Evolutionary conservation across 2,888 invertebrate species (phyloP), one percentile per base, ranked within the genome.

Genomic region (Agriotes lineatus): DNA sequence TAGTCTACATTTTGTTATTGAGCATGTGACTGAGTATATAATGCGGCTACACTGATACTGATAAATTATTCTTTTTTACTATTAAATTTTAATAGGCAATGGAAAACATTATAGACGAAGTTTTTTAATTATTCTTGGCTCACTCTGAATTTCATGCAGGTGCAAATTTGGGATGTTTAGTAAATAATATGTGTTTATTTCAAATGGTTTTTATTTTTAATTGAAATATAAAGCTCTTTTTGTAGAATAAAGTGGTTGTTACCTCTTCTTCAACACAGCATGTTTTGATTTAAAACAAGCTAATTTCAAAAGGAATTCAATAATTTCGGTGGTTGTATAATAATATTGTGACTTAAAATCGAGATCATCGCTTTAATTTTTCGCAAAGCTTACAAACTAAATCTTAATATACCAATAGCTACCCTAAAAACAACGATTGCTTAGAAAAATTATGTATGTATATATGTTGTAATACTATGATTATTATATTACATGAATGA

Each of bases 361-460:
- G 66, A 70, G 66, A 70, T 66, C 63, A 67, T 70, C 69, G 66
- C 83, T 83, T 84, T 83, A 83, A 81, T 82, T 82, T 82, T 82
- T 82, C 83, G 83, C 84, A 82, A 83, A 84, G 83, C 84, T 84
- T 84, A 84, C 79, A 80, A 84, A 84, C 82, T 83, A 83, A 83
- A 83, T 80, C 79, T 84, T 83, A 82, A 81, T 82, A 81, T 83
- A 82, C 80, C 81, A 83, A 83, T 84, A 82, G 82, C 83, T 84
- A 84, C 71, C 81, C 83, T 83, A 83, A 83, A 82, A 84, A 84
- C 83, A 84, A 83, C 83, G 83, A 84, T 84, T 84, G 84, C 84
- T 84, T 84, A 84, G 84, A 84, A 84, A 84, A 84, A 84, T 84
- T 84, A 84, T 84, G 64, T 65, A 83, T 83, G 83, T 83, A 83